These are phyloP conservation scores for Crotalus horridus DNA, from an alignment of 2,113 vertebrate genomes.

Conservation along the genomic window DNA sequence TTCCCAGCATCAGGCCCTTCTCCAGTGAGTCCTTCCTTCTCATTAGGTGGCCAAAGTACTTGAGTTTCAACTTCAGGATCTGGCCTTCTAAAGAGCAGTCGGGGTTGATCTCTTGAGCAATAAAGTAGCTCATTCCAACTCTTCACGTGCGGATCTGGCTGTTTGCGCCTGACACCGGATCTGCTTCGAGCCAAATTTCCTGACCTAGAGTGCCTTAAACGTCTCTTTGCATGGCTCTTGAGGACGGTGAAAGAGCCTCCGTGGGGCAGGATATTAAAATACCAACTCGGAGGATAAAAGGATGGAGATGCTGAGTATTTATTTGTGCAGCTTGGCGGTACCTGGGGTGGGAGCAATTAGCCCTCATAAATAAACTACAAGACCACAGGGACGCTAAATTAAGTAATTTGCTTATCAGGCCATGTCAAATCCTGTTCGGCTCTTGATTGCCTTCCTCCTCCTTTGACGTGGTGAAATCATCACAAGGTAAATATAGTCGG, in stretches of 20 bases:
- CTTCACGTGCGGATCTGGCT: background rate
- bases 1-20: too few relatives aligned
- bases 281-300: background rate
- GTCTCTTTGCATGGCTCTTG: background rate
- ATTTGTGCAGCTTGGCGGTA: background rate
- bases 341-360: slow-evolving; percentile 2
- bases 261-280: background rate
- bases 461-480: background rate
- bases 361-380: slow-evolving; percentile 5
- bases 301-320: background rate
- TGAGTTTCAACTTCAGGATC: too few relatives aligned
- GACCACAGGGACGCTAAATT: background rate
- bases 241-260: background rate
- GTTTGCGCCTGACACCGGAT: background rate
- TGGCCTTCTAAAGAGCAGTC: too few relatives aligned
- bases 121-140: background rate
- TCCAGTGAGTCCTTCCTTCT: too few relatives aligned
- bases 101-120: too few relatives aligned
- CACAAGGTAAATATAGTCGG: background rate
- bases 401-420: background rate
- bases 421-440: background rate
- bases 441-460: background rate
- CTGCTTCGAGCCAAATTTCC: background rate
- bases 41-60: too few relatives aligned
- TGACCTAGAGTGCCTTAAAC: background rate